Base-by-base conservation (phyloP, 92 coral and sea anemone species). In the Zoanthus solanderi region DNA sequence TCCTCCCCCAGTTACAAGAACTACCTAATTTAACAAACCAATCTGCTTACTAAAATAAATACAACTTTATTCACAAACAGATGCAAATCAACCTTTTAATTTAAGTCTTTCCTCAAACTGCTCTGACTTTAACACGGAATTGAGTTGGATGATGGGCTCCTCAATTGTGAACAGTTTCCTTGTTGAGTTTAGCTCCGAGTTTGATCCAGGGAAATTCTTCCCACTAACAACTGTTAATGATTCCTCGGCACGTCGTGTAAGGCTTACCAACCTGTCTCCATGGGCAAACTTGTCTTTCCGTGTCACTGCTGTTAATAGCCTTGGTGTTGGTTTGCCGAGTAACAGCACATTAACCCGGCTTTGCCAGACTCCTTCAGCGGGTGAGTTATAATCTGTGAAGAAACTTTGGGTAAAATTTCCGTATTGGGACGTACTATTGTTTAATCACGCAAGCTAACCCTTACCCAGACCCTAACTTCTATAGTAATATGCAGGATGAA, bases 211-310 rank as follows among this genome's bases (percentile, higher is more conserved):
- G 12, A 50, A 0, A 31, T 81, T 81, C 6, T 45, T 44, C 61
- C 82, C 67, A 14, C 67, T 77, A 14, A 66, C 44, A 69, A 44
- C 53, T 28, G 85, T 81, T 12, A 45, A n/a, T 10, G 85, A 66
- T 45, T 42, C 75, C 2, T 65, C 65, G 16, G 85, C 45, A 28
- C 85, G 85, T 81, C 85, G 44, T 67, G 46, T 81, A 29, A 66
- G 29, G 14, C 75, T 81, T 44, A 48, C 28, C 85, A 45, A 67
- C 12, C 60, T 81, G 61, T 65, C 85, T 18, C 85, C 85, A 6
- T 81, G 85, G 85, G 85, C 85, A 5, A 81, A 81, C 16, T 18
- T 81, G 30, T 63, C 85, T 9, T 81, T 81, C 75, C 75, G 76
- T 65, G 75, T 81, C 9, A 48, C 10, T 15, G 85, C 85, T 13